These are phyloP conservation scores for Paramormyrops kingsleyae DNA, from an alignment of 2,113 vertebrate genomes.

Conservation along the genomic window DNA sequence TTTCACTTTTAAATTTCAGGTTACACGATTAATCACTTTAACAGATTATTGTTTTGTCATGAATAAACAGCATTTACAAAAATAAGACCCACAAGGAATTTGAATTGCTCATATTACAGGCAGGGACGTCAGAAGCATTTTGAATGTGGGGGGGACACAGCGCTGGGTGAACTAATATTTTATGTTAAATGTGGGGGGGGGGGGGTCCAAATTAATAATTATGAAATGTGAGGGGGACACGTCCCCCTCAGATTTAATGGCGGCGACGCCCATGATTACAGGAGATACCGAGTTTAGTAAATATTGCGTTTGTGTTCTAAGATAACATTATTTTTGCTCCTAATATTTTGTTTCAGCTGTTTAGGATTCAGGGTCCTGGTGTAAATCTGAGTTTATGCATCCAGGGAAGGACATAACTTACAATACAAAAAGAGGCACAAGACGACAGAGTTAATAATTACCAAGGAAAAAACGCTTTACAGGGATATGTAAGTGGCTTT, in stretches of 20 bases:
- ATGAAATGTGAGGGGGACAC: no score
- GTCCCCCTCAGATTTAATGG: no score
- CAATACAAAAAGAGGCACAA: conserved; percentile 8
- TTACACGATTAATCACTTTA: neutral
- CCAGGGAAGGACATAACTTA: neutral
- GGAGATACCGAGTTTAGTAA: neutral
- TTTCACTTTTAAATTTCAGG: neutral
- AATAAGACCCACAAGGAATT: neutral
- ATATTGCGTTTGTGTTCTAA: neutral
- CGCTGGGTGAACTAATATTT: no score
- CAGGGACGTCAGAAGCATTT: no score
- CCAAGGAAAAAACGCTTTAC: conserved; percentile 4
- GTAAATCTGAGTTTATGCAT: conserved; percentile 8
- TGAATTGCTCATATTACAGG: neutral
- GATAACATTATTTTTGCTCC: neutral
- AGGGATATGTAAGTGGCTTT: neutral
- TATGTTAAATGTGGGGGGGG: no score
- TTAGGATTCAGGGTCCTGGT: neutral
- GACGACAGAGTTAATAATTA: conserved; percentile 2
- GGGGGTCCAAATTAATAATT: no score
- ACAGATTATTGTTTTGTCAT: neutral
- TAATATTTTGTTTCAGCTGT: neutral
- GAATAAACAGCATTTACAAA: neutral
- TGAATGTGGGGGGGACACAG: no score
- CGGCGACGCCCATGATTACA: neutral